These are phyloP conservation scores for Myotis daubentonii DNA, from an alignment of 2,797 vertebrate genomes.

Conservation along the genomic window DNA sequence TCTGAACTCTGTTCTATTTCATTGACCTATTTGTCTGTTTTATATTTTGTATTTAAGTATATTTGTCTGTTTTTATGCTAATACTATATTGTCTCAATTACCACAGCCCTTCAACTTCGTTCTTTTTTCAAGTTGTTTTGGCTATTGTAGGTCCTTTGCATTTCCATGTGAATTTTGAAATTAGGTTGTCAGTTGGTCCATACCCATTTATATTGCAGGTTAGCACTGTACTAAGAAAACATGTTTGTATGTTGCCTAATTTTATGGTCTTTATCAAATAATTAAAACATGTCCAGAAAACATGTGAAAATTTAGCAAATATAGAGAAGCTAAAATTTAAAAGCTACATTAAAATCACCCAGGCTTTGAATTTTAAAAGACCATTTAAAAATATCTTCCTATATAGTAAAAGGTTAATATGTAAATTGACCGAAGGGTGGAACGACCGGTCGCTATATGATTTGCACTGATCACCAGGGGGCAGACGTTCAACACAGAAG, in stretches of 20 bases:
- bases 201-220: not conserved
- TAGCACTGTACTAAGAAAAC: not conserved
- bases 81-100: not conserved
- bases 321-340: constrained; percentile 1
- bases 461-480: no score
- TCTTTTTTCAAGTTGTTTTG: not conserved
- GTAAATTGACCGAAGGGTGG: no score
- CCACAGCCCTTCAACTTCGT: not conserved
- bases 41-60: not conserved
- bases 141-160: not conserved
- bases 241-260: not conserved
- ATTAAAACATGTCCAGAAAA: not conserved
- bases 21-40: not conserved
- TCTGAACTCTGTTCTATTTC: not conserved
- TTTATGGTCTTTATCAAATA: constrained; percentile 25
- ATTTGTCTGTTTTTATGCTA: not conserved
- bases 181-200: not conserved
- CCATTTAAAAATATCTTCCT: not conserved
- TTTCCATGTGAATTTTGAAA: constrained; percentile 38
- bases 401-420: no score
- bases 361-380: constrained; percentile 4
- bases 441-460: no score
- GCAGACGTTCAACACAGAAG: no score
- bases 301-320: constrained; percentile 31
- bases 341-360: not conserved